phyloP scores from a whole-genome alignment of 2,797 vertebrate species.

The Leuciscus waleckii region DNA sequence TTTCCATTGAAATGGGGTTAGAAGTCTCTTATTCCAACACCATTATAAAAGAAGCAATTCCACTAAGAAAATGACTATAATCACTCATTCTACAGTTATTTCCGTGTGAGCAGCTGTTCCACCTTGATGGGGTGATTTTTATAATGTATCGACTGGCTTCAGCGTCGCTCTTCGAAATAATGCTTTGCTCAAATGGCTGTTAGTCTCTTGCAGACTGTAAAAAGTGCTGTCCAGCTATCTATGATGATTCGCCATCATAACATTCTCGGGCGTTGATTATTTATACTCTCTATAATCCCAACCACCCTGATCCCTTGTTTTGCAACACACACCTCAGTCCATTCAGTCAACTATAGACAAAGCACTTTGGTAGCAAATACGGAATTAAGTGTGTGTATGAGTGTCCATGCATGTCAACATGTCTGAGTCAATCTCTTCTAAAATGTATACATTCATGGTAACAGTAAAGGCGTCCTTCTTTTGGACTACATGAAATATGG shows the following conservation, averaged over 20 bases:
- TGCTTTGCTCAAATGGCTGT: conserved; percentile 55
- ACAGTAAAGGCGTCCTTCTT: conserved; percentile 70
- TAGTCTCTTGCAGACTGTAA: conserved; percentile 64
- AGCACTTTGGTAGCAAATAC: conserved; percentile 86
- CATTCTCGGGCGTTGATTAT: conserved; percentile 69
- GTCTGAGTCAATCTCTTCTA: conserved; percentile 61
- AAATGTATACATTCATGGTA: conserved; percentile 79
- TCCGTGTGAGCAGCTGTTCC: conserved; percentile 69
- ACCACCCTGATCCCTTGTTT: conserved; percentile 70
- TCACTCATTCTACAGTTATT: conserved; percentile 66
- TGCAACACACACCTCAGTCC: conserved; percentile 74
- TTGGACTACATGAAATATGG: conserved; percentile 64
- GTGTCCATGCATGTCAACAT: conserved; percentile 52
- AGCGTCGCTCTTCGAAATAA: conserved; percentile 63
- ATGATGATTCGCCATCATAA: conserved; percentile 66
- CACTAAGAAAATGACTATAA: conserved; percentile 66
- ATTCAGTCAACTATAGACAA: conserved; percentile 74
- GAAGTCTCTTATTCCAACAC: conserved; percentile 71
- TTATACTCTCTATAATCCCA: conserved; percentile 65
- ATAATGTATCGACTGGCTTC: conserved; percentile 71
- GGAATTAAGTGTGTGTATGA: conserved; percentile 60
- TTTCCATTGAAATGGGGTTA: conserved; percentile 74
- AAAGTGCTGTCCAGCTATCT: conserved; percentile 64
- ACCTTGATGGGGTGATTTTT: conserved; percentile 51
- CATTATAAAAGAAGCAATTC: conserved; percentile 65